Conservation (phyloP, 1,140 invertebrate genomes). For the Achroia grisella region DNA sequence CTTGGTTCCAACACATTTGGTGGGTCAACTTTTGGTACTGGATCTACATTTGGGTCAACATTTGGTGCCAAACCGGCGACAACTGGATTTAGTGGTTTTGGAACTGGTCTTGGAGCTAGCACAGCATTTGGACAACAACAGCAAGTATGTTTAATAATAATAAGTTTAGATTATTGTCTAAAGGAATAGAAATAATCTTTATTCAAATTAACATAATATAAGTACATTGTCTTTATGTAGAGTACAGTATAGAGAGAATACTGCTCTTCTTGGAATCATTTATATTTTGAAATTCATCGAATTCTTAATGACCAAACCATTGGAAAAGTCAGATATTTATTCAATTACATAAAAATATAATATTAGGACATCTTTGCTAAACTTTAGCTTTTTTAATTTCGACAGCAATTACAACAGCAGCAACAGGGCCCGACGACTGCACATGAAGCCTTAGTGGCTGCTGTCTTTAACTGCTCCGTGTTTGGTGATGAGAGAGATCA, state of each 20-base stretch:
- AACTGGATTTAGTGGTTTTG: slow-evolving; percentile 27
- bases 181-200: too few species aligned
- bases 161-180: too few species aligned
- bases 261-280: too few species aligned
- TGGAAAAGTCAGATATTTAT: too few species aligned
- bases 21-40: slow-evolving; percentile 34
- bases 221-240: too few species aligned
- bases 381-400: slow-evolving; percentile 54
- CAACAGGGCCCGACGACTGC: slow-evolving; percentile 75
- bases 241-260: too few species aligned
- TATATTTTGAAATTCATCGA: too few species aligned
- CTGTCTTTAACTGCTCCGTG: slow-evolving; percentile 88
- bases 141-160: slow-evolving; percentile 19
- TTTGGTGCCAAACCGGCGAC: slow-evolving; percentile 9
- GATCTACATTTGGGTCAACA: slow-evolving; percentile 6
- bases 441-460: slow-evolving; percentile 82
- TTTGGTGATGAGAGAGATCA: slow-evolving; percentile 95
- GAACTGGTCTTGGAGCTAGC: slow-evolving; percentile 30
- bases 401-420: slow-evolving; percentile 75
- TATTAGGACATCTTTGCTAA: too few species aligned
- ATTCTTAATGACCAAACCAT: too few species aligned
- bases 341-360: too few species aligned
- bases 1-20: slow-evolving; percentile 11
- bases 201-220: too few species aligned
- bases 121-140: slow-evolving; percentile 43